phyloP scores from a whole-genome alignment of 2,888 invertebrate genomes.

The Drosophila kuntzei region DNA sequence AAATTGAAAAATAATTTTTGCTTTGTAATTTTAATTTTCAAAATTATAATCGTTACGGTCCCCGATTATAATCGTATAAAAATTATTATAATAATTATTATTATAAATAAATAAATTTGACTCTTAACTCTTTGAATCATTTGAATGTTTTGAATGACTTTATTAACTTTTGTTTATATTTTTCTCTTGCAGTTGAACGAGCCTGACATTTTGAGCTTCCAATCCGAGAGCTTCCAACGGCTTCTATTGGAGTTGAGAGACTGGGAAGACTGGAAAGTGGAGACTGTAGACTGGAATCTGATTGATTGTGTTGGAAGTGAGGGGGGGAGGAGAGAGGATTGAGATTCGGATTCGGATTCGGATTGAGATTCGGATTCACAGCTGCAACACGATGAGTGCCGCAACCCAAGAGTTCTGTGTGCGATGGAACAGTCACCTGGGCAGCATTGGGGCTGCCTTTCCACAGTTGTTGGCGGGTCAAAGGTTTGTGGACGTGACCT shows the following conservation, averaged over 20 bases:
- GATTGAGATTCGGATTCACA: too few relatives aligned
- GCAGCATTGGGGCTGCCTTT: conserved; percentile 85
- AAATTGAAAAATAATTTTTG: too few relatives aligned
- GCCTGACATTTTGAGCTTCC: neutral
- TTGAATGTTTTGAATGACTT: too few relatives aligned
- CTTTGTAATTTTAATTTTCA: too few relatives aligned
- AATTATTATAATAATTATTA: too few relatives aligned
- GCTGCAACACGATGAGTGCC: conserved; percentile 50
- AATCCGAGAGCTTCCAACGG: conserved; percentile 5
- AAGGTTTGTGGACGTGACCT: conserved; percentile 93
- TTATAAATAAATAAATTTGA: too few relatives aligned
- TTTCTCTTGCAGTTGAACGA: neutral
- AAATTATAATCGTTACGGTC: too few relatives aligned
- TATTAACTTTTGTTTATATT: neutral
- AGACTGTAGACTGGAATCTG: neutral
- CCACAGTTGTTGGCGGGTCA: conserved; percentile 85
- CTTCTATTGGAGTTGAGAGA: neutral
- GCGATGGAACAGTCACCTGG: conserved; percentile 85
- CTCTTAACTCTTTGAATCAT: too few relatives aligned
- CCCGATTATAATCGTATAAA: too few relatives aligned
- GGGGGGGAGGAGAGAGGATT: too few relatives aligned
- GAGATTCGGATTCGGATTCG: too few relatives aligned
- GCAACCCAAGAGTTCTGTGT: conserved; percentile 85
- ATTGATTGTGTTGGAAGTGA: neutral
- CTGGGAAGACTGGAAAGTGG: neutral